Evolutionary conservation across 2,888 invertebrate genomes (phyloP).

Genomic region (Laothoe populi): DNA sequence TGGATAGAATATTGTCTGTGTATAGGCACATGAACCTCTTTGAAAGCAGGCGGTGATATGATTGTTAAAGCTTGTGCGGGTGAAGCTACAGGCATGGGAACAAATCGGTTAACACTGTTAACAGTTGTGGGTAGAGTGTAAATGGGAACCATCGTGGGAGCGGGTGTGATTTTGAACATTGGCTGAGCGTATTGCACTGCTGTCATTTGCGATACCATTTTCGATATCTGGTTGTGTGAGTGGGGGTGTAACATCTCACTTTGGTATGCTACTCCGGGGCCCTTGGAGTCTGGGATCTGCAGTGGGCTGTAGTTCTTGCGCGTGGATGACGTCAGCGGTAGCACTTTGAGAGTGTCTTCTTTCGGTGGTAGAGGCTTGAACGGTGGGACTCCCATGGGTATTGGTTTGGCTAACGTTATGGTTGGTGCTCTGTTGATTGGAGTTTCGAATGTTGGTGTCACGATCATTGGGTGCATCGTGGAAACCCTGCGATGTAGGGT

Average conservation of each 20-base stretch:
- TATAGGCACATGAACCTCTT: slow-evolving; percentile 58
- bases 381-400: slow-evolving; percentile 88
- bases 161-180: slow-evolving; percentile 62
- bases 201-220: slow-evolving; percentile 80
- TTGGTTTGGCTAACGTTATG: slow-evolving; percentile 80
- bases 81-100: slow-evolving; percentile 68
- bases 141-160: slow-evolving; percentile 61
- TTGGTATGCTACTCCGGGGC: slow-evolving; percentile 69
- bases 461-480: slow-evolving; percentile 73
- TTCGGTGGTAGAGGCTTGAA: slow-evolving; percentile 91
- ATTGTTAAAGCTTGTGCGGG: slow-evolving; percentile 65
- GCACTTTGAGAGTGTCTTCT: slow-evolving; percentile 82
- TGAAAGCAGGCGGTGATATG: slow-evolving; percentile 55
- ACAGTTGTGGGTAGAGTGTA: slow-evolving; percentile 83
- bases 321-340: slow-evolving; percentile 71
- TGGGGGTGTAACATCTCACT: slow-evolving; percentile 73
- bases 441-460: slow-evolving; percentile 59
- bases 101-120: slow-evolving; percentile 83
- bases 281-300: slow-evolving; percentile 68
- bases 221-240: slow-evolving; percentile 72
- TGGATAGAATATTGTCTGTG: slow-evolving; percentile 59
- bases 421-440: slow-evolving; percentile 54
- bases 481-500: slow-evolving; percentile 63
- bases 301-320: slow-evolving; percentile 68
- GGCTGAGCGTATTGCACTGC: slow-evolving; percentile 65